Evolutionary conservation across 2,888 invertebrate genomes (phyloP).

Genomic region (Ferrisia virgata): DNA sequence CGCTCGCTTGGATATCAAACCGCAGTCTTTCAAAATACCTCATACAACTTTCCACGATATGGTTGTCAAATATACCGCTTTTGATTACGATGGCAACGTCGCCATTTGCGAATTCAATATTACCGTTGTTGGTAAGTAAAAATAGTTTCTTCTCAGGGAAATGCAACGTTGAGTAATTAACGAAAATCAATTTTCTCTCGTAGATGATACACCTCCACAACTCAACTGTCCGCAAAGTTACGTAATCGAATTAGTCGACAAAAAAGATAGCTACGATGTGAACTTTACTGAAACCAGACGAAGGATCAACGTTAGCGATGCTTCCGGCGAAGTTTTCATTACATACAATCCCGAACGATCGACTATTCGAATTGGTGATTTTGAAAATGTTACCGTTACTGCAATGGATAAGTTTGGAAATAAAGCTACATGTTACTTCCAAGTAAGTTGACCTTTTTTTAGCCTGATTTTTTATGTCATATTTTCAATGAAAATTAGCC

Average conservation of each 20-base stretch:
- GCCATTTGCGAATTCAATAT: slow-evolving; percentile 96
- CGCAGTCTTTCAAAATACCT: slow-evolving; percentile 85
- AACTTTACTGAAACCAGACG: slow-evolving; percentile 86
- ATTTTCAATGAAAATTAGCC: not conserved
- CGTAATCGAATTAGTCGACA: slow-evolving; percentile 85
- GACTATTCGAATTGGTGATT: slow-evolving; percentile 78
- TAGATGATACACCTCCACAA: slow-evolving; percentile 84
- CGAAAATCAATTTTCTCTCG: not conserved
- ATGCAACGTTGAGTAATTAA: not conserved
- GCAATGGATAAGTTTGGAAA: slow-evolving; percentile 86
- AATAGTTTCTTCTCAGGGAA: slow-evolving; percentile 26
- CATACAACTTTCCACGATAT: slow-evolving; percentile 84
- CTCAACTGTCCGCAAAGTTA: slow-evolving; percentile 91
- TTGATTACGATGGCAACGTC: slow-evolving; percentile 95
- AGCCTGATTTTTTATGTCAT: not conserved
- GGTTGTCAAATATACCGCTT: slow-evolving; percentile 91
- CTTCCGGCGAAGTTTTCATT: slow-evolving; percentile 82
- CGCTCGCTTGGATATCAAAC: slow-evolving; percentile 87
- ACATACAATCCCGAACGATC: slow-evolving; percentile 80
- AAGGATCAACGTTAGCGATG: slow-evolving; percentile 80
- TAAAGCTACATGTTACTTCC: slow-evolving; percentile 86
- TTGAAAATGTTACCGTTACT: slow-evolving; percentile 87
- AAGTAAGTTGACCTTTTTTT: slow-evolving; percentile 57
- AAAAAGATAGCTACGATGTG: slow-evolving; percentile 83
- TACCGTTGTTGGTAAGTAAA: slow-evolving; percentile 68